Evolutionary conservation across 2,888 invertebrate species (phyloP).

Genomic region (Coenonympha arcania): DNA sequence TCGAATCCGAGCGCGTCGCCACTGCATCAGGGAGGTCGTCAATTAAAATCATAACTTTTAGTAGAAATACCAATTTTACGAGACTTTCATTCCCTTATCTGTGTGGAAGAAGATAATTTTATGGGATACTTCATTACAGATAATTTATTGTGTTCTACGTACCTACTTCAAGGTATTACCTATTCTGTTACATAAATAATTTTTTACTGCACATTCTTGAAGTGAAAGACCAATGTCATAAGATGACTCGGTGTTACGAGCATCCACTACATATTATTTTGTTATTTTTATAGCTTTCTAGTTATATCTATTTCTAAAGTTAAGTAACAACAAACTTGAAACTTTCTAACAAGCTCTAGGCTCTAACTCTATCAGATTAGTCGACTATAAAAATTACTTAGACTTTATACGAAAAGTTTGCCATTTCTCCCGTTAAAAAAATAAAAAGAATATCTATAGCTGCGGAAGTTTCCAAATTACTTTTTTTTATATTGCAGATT

Average conservation of each 20-base stretch:
- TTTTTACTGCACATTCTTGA: slow-evolving; percentile 13
- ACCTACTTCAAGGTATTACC: too few species aligned
- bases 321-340: background rate
- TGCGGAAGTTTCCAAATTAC: background rate
- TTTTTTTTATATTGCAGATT: slow-evolving; percentile 47
- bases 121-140: slow-evolving; percentile 15
- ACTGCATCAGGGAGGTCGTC: too few species aligned
- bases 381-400: too few species aligned
- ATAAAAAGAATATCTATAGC: too few species aligned
- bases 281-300: slow-evolving; percentile 12
- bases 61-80: slow-evolving; percentile 31
- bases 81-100: slow-evolving; percentile 30
- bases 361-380: too few species aligned
- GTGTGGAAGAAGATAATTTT: slow-evolving; percentile 7
- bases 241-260: slow-evolving; percentile 1
- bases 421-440: background rate
- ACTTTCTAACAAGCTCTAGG: background rate
- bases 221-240: slow-evolving; percentile 15
- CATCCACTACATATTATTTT: too few species aligned
- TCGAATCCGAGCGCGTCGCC: too few species aligned
- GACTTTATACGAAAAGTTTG: too few species aligned
- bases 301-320: slow-evolving; percentile 9
- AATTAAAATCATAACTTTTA: slow-evolving; percentile 10
- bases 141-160: slow-evolving; percentile 12
- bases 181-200: slow-evolving; percentile 5